Evolutionary conservation across 2,113 vertebrate genomes (phyloP).

Genomic region (Thryonomys swinderianus): DNA sequence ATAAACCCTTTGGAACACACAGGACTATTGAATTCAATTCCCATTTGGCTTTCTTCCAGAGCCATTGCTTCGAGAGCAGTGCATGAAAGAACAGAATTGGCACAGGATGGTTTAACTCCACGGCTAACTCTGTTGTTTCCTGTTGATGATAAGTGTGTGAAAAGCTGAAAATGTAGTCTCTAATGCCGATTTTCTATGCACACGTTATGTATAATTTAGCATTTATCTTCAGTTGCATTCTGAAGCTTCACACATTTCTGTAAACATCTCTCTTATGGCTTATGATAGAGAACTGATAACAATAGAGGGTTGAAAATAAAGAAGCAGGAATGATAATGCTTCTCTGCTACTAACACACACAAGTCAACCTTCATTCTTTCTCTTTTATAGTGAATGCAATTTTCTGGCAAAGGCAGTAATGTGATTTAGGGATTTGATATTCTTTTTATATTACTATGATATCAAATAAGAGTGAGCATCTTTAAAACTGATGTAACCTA

Average conservation of each 20-base stretch:
- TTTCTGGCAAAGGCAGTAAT: slow-evolving; percentile 31
- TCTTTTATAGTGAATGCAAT: background rate
- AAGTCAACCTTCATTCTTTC: background rate
- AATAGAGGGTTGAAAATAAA: slow-evolving; percentile 42
- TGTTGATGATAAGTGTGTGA: slow-evolving; percentile 80
- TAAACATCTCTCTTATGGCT: slow-evolving; percentile 55
- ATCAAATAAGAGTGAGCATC: background rate
- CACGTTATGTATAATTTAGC: slow-evolving; percentile 73
- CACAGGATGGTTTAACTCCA: slow-evolving; percentile 72
- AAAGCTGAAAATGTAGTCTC: slow-evolving; percentile 80
- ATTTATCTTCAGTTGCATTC: slow-evolving; percentile 69
- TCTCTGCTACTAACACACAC: background rate
- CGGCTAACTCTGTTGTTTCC: slow-evolving; percentile 79
- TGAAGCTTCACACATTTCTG: slow-evolving; percentile 44
- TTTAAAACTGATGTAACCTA: background rate
- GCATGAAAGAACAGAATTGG: slow-evolving; percentile 81
- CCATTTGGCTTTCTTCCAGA: slow-evolving; percentile 86
- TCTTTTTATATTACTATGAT: slow-evolving; percentile 1
- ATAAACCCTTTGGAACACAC: slow-evolving; percentile 82
- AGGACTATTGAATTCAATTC: slow-evolving; percentile 83
- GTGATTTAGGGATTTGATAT: slow-evolving; percentile 14
- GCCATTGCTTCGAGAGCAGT: slow-evolving; percentile 74
- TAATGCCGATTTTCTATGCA: slow-evolving; percentile 74
- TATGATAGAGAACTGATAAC: slow-evolving; percentile 60
- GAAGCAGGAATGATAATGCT: slow-evolving; percentile 13